Evolutionary conservation across 2,113 vertebrate genomes (phyloP).

Genomic region (Gyps fulvus): DNA sequence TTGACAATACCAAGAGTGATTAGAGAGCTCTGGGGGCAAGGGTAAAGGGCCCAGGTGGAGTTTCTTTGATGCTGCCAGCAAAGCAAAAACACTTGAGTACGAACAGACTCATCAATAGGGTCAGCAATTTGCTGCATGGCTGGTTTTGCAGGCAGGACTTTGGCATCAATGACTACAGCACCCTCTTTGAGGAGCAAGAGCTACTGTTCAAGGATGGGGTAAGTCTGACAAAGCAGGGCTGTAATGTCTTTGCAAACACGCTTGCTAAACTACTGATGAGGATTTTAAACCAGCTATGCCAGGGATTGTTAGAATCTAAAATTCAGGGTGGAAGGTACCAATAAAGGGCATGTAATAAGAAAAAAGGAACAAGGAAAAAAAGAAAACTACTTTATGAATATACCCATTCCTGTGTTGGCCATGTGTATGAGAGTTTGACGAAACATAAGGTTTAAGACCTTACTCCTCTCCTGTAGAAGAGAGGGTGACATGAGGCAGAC

Average conservation of each 20-base stretch:
- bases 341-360: neutral
- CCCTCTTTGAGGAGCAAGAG: neutral
- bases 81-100: neutral
- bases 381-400: neutral
- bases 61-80: neutral
- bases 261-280: neutral
- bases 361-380: neutral
- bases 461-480: neutral
- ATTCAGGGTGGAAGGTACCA: neutral
- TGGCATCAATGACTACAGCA: neutral
- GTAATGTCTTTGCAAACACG: neutral
- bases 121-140: neutral
- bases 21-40: neutral
- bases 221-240: neutral
- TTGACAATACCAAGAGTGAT: neutral
- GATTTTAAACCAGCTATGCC: neutral
- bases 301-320: neutral
- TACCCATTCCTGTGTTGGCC: neutral
- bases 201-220: neutral
- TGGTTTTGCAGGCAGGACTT: neutral
- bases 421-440: neutral
- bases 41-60: neutral
- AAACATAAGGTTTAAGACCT: neutral
- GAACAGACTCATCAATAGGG: rapidly evolving
- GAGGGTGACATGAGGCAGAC: neutral